These are phyloP conservation scores for Micromussa lordhowensis DNA, from an alignment of 92 coral and sea anemone species.

Conservation along the genomic window DNA sequence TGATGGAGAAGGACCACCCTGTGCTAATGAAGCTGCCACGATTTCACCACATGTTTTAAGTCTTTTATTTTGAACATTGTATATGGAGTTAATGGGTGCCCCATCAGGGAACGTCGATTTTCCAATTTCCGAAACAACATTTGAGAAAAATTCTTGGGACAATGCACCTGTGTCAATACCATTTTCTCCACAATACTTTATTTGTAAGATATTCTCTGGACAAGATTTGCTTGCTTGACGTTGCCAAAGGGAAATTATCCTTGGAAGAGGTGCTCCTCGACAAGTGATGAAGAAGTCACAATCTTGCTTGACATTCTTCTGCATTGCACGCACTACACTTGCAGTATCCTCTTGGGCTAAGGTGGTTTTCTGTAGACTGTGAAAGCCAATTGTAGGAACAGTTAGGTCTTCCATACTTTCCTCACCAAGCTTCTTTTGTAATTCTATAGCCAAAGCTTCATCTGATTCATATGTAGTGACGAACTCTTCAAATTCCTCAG, in stretches of 20 bases:
- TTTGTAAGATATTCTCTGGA: slow-evolving; percentile 52
- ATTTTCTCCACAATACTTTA: slow-evolving; percentile 48
- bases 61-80: slow-evolving; percentile 60
- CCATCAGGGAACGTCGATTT: slow-evolving; percentile 64
- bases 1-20: slow-evolving; percentile 70
- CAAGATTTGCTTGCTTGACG: slow-evolving; percentile 48
- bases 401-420: slow-evolving; percentile 41
- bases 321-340: slow-evolving; percentile 62
- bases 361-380: slow-evolving; percentile 51
- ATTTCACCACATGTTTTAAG: slow-evolving; percentile 66
- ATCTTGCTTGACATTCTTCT: slow-evolving; percentile 53
- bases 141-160: slow-evolving; percentile 67
- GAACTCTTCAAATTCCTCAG: slow-evolving; percentile 44
- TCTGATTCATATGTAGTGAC: slow-evolving; percentile 46
- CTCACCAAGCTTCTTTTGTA: slow-evolving; percentile 68
- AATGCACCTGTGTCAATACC: slow-evolving; percentile 71
- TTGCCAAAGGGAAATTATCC: slow-evolving; percentile 67
- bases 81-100: slow-evolving; percentile 66
- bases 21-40: slow-evolving; percentile 61
- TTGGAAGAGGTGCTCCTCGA: slow-evolving; percentile 65
- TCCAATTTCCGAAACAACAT: slow-evolving; percentile 56
- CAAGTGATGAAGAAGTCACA: slow-evolving; percentile 51
- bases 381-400: slow-evolving; percentile 30
- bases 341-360: slow-evolving; percentile 52
- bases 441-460: slow-evolving; percentile 64